Evolutionary conservation across 1,140 invertebrate species (phyloP).

Genomic region (Mya arenaria): DNA sequence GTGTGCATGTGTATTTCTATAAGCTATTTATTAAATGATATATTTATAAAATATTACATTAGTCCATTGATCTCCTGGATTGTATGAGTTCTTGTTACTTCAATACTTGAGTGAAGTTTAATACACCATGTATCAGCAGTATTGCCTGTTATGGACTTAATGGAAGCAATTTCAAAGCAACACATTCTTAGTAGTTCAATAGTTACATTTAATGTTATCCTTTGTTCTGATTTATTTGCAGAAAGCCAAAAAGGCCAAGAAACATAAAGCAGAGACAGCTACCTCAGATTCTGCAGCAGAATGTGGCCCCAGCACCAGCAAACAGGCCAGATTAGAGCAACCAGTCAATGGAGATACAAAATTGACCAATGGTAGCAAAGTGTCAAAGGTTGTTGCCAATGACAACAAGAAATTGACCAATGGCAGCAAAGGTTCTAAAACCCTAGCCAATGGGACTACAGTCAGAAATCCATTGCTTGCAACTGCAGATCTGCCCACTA

Average conservation of each 20-base stretch:
- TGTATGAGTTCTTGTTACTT: too few species aligned
- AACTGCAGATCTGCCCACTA: not conserved
- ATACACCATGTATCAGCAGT: too few species aligned
- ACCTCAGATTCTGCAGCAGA: constrained; percentile 41
- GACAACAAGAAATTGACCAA: constrained; percentile 26
- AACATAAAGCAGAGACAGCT: constrained; percentile 66
- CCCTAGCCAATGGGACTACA: constrained; percentile 3
- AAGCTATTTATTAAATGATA: too few species aligned
- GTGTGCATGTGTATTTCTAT: too few species aligned
- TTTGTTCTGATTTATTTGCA: too few species aligned
- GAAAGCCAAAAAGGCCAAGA: constrained; percentile 83
- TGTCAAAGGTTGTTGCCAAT: constrained; percentile 16
- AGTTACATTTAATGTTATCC: too few species aligned
- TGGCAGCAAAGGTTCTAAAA: not conserved
- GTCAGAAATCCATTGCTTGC: constrained; percentile 35
- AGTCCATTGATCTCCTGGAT: too few species aligned
- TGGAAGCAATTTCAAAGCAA: too few species aligned
- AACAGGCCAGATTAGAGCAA: constrained; percentile 38
- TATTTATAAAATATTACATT: too few species aligned
- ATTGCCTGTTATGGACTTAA: too few species aligned
- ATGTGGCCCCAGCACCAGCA: constrained; percentile 47
- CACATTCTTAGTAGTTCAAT: too few species aligned
- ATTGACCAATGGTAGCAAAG: constrained; percentile 53
- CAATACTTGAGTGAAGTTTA: too few species aligned
- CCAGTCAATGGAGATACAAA: constrained; percentile 48